Base-by-base conservation (phyloP, 2,888 invertebrate genomes). In the Anaspis maculata region DNA sequence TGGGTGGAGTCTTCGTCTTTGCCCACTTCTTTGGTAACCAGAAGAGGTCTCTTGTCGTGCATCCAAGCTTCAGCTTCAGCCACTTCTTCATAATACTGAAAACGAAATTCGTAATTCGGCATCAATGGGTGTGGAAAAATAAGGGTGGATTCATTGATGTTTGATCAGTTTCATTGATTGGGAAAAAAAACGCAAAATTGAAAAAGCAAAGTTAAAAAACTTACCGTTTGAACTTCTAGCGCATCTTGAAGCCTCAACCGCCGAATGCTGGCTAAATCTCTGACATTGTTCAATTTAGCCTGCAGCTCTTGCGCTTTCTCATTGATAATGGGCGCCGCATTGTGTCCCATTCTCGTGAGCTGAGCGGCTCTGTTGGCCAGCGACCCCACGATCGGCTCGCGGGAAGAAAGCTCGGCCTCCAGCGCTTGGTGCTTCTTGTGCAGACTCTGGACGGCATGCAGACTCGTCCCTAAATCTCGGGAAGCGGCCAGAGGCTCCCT, bases 11-110 rank as follows among this genome's bases (percentile, higher is more conserved):
- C 86, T 64, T 95, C 94, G 63, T 97, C 96, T 41, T 87, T 83
- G 0, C 95, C 96, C 25, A 83, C 79, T 61, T 95, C 94, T 5
- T 71, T 68, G 0, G 83, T 81, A 0, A 74, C 73, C 15, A 91
- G 66, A 26, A 82, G 72, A 0, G 86, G 83, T 11, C 79, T 74
- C 44, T 90, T 88, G 52, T 92, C 92, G 25, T 75, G 70, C 54
- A 96, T 82, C 94, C 95, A 96, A n/a, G 83, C 79, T 51, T 89
- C 86, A 0, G 90, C 87, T 64, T 97, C 96, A 2, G 79, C 73
- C 2, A 88, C 83, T 63, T 96, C 95, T 1, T 88, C 81, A 49
- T 88, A 84, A 56, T 92, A 89, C 80, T 87, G 64, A 34, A 61
- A 58, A 42, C n/a, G n/a, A n/a, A n/a, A n/a, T n/a, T n/a, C n/a